A percentile compares a stretch with the other conserved stretches of the same genome.
Evolutionary conservation across 2,113 vertebrate species (phyloP).

Genomic region (Mesembrinibis cayennensis): DNA sequence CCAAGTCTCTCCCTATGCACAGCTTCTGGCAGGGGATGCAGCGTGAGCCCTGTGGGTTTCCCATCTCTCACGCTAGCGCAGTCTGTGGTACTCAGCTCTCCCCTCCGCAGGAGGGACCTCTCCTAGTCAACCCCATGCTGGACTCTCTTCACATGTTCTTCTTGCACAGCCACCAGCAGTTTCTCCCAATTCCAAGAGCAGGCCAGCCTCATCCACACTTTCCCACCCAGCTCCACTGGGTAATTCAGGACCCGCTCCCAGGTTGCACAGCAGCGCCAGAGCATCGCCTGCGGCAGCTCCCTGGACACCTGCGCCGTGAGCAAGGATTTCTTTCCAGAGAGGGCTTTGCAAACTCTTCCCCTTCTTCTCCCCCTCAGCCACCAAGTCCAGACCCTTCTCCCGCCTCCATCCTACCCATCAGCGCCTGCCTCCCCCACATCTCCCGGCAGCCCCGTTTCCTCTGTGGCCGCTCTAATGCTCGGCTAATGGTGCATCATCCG

Average conservation of each 20-base stretch:
- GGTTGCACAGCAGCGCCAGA: background rate
- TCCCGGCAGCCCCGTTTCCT: background rate
- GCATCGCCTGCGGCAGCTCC: background rate
- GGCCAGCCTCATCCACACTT: background rate
- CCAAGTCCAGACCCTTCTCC: background rate
- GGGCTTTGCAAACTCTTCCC: background rate
- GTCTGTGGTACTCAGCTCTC: background rate
- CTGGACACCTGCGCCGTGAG: background rate
- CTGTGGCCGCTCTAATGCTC: conserved; percentile 13
- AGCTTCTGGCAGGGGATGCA: background rate
- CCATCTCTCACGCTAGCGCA: background rate
- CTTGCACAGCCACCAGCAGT: background rate
- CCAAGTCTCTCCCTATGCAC: background rate
- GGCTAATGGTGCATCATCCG: conserved; percentile 52
- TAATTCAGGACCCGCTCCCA: background rate
- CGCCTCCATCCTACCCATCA: background rate
- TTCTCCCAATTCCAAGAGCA: background rate
- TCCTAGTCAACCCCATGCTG: background rate
- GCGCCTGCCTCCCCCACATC: background rate
- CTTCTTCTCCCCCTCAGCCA: background rate
- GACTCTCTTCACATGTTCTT: background rate
- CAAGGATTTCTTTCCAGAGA: background rate
- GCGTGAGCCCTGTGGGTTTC: background rate
- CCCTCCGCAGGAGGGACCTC: background rate
- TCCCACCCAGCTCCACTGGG: background rate